Percentiles rank a stretch among this genome's conserved stretches.
Evolutionary conservation across 2,888 invertebrate genomes (phyloP).

Genomic region (Oscheius sp.): DNA sequence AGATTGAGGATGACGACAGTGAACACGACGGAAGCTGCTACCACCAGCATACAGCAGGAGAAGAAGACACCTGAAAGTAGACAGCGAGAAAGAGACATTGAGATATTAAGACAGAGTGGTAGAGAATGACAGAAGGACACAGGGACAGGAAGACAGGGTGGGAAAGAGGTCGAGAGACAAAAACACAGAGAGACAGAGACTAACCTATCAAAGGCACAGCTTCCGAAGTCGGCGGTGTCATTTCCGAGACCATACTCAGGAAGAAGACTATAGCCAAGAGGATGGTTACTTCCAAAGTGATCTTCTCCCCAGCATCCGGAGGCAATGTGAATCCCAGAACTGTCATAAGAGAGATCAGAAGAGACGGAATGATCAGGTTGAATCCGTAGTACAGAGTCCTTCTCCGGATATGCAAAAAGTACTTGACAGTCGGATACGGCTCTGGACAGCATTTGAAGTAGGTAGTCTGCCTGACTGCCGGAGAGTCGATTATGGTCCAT

Average conservation of each 20-base stretch:
- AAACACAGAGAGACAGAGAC: constrained; percentile 18
- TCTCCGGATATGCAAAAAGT: constrained; percentile 92
- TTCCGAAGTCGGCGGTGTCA: constrained; percentile 87
- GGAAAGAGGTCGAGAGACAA: too few species aligned
- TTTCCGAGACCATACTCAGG: constrained; percentile 95
- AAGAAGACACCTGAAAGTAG: constrained; percentile 64
- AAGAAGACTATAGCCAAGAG: constrained; percentile 93
- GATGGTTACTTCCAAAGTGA: constrained; percentile 81
- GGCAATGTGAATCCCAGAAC: constrained; percentile 96
- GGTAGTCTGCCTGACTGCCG: constrained; percentile 73
- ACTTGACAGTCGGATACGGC: constrained; percentile 77
- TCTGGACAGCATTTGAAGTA: constrained; percentile 87
- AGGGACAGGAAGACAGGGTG: background rate
- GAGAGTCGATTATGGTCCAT: constrained; percentile 70
- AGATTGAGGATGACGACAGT: constrained; percentile 70
- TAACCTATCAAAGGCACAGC: constrained; percentile 60
- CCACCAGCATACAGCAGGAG: constrained; percentile 70
- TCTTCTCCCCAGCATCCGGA: constrained; percentile 98
- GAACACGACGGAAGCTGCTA: constrained; percentile 69
- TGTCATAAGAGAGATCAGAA: constrained; percentile 98
- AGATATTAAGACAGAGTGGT: too few species aligned
- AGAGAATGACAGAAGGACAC: background rate
- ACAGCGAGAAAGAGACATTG: background rate
- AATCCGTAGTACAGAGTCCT: constrained; percentile 98
- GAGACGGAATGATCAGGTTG: constrained; percentile 98